Evolutionary conservation across 2,888 invertebrate genomes (phyloP), one percentile per base, ranked within the genome.

Genomic region (Lycia hirtaria): DNA sequence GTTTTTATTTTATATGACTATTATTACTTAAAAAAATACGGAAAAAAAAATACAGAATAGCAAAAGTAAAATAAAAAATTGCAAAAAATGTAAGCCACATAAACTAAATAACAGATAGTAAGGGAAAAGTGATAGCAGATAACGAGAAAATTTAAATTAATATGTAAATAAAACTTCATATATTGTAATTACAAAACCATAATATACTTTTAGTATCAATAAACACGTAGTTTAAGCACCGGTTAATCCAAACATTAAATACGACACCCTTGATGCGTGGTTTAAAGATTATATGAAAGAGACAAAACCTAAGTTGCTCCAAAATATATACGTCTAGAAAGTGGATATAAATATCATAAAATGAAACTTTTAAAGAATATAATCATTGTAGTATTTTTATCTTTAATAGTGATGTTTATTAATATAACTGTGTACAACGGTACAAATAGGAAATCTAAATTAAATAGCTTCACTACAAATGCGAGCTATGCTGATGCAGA

Each of bases 191-290:
- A n/a, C n/a, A n/a, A n/a, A n/a, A n/a, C n/a, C n/a, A n/a, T n/a
- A n/a, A n/a, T n/a, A 28, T 12, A 30, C 10, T 35, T 35, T 35
- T 17, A 17, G 7, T 2, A 17, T n/a, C 3, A 12, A 24, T 6
- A 10, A 3, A 2, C 12, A 20, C 6, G 9, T 22, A 14, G 4
- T 14, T 44, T 38, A 32, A 30, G 17, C 24, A 33, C 15, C 3
- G 14, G 33, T 9, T 56, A 50, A 56, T 45, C 56, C 45, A 38
- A 44, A n/a, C n/a, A 55, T 51, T 50, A 65, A 52, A 66, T 62
- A 61, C 22, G 56, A 14, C 24, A 20, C 17, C 32, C 10, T 22
- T 44, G 60, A 56, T 62, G 55, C 49, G 51, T 33, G 32, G 53
- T 52, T 37, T 47, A 32, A 56, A 53, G 56, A 59, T 56, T 47